Evolutionary conservation across 2,888 invertebrate genomes (phyloP), one percentile per base, ranked within the genome.

Genomic region (Nasonovia ribisnigri): DNA sequence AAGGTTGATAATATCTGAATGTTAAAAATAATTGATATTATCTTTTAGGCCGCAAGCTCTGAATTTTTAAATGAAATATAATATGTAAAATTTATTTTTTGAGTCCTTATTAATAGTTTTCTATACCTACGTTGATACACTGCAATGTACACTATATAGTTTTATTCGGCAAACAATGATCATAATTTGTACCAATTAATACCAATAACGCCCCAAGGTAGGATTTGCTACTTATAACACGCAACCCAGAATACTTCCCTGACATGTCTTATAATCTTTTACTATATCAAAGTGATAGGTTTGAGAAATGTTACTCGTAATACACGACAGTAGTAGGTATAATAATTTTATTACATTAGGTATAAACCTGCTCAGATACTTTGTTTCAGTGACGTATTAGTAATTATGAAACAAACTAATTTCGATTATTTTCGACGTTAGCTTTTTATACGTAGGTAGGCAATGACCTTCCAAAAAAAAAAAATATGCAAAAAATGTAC

Each of bases 181-280:
- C 86, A 29, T 87, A 92, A 87, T 92, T 91, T 91, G 57, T 91
- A 86, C 54, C 54, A 86, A 91, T 57, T 57, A 91, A 91, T 57
- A 91, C 84, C 42, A 43, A 46, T 60, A 91, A 60, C 16, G 48
- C 92, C 92, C 48, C 29, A 36, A 88, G 92, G 67, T 67, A 67
- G 29, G 77, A 88, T 92, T 54, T 88, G 77, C 51, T 77, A 92
- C 51, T 92, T 57, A n/a, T n/a, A 48, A 88, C 92, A 88, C 84
- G 88, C 92, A 84, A 84, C 43, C 57, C n/a, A 36, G 88, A 36
- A 54, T 88, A 88, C 46, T 92, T 86, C 26, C 48, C 60, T 48
- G 57, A 43, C 88, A 51, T 88, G 77, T 54, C 51, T 54, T 88
- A 88, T 88, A 92, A 77, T 88, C 77, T 92, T 92, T 77, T n/a